Base-by-base conservation (phyloP, 2,113 vertebrate species). In the Microtus montanus region DNA sequence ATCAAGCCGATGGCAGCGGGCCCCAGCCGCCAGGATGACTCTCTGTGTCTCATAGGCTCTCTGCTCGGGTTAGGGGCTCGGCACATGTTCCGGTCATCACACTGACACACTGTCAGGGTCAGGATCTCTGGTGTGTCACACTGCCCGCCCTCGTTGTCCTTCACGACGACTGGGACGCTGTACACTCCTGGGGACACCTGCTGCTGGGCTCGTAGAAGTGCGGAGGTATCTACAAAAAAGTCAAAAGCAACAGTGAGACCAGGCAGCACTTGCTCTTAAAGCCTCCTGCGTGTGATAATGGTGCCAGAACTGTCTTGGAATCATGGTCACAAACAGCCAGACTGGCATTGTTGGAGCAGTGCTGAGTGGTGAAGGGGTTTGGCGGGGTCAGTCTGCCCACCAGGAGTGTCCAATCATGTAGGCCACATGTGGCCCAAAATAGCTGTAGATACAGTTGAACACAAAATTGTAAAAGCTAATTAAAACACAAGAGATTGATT, bases 1-100 rank as follows among this genome's bases (percentile, higher is more conserved):
- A 99, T 71, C 33, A 98, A 94, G 35, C 98, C 98, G 0, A 99
- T 98, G 84, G 98, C 98, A 0, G 97, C 87, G 30, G 97, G 85
- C 49, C 98, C 97, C 17, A 99, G 86, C 38, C 95, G 83, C 2
- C 58, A 68, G 3, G 66, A 1, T 1, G 0, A 12, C 20, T n/a
- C 33, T 33, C 4, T 0, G 10, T 0, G 0, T 0, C 0, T 0
- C 6, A 0, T 2, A 4, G 78, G 15, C 0, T 0, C 3, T 17
- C 0, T 14, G 20, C 0, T 61, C 0, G 78, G 7, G 0, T 0
- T 0, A 1, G 26, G 24, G 19, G 6, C 0, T 71, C 0, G 8
- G 11, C 97, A 98, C 35, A 0, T 7, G 17, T 24, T 89, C 38
- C 93, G 73, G 54, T 89, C 15, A 30, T 97, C 95, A 78, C 98